Evolutionary conservation across 2,888 invertebrate species (phyloP), one percentile per base, ranked within the genome.

Genomic region (Piscicola geometra): DNA sequence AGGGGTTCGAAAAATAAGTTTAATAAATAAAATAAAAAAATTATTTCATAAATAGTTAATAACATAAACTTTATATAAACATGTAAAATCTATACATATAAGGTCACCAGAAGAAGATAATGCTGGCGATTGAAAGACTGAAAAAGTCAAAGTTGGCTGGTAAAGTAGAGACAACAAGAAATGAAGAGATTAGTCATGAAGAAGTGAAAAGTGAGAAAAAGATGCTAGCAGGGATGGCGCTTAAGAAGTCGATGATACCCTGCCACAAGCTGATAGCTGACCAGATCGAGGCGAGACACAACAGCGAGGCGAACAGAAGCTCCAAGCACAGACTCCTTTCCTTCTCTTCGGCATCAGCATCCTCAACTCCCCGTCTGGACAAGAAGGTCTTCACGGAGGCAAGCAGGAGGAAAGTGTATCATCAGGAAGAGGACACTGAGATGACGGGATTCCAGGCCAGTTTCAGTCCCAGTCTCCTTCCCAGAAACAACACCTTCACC

Each of bases 81-180:
- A n/a, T n/a, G 25, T 15, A 28, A 64, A 15, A 15, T 32, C 32
- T 25, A 5, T 25, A 15, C 47, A 35, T 3, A 21, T 33, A 93
- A 83, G 99, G 99, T 50, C 99, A 99, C 86, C 97, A 99, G 88
- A 99, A 99, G 89, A 94, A 97, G 88, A 92, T 99, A 81, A 90
- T 95, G 84, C 88, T 99, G 83, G 98, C 98, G 78, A 94, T 98
- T 82, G 97, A 97, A 86, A 90, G 96, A 85, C 91, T 98, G 75
- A 95, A 96, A 87, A 93, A 95, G 84, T 92, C 85, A 9, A 35
- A 41, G 5, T 33, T 35, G 12, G 25, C 64, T 5, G 64, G 36
- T 35, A 25, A 5, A 56, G 21, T n/a, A 5, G 64, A 71, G 33
- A 75, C 9, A 41, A 15, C 5, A 41, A 15, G 15, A 15, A 15